Percentiles rank a stretch among this genome's conserved stretches.
Conservation (phyloP, 2,888 invertebrate genomes). For the Erebia ligea region DNA sequence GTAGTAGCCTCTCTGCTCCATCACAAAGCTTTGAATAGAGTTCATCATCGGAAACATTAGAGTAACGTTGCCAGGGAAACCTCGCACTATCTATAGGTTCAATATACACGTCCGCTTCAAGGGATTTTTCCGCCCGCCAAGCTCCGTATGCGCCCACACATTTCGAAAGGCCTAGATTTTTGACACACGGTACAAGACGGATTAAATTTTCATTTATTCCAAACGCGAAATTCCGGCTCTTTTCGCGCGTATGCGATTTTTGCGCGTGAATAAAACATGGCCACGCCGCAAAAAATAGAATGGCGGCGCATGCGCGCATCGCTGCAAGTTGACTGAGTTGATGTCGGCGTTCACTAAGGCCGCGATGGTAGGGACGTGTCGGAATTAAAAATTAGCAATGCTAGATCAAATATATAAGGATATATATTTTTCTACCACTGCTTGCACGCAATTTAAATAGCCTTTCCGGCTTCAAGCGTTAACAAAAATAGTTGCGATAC, state of each 20-base stretch:
- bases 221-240: constrained; percentile 29
- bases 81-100: constrained; percentile 58
- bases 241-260: constrained; percentile 35
- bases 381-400: constrained; percentile 5
- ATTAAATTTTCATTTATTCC: constrained; percentile 37
- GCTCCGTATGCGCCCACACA: constrained; percentile 82
- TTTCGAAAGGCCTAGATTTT: constrained; percentile 71
- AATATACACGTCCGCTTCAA: constrained; percentile 40
- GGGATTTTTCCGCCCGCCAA: constrained; percentile 76
- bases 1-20: constrained; percentile 77
- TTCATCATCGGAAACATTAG: constrained; percentile 71
- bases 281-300: constrained; percentile 61
- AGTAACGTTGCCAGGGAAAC: constrained; percentile 73
- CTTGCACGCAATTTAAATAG: background rate
- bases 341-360: constrained; percentile 47
- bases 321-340: constrained; percentile 68
- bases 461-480: constrained; percentile 2
- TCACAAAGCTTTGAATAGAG: constrained; percentile 76
- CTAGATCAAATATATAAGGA: constrained; percentile 7
- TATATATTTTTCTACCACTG: constrained; percentile 2
- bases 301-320: constrained; percentile 74
- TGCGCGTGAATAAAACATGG: constrained; percentile 49
- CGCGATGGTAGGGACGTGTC: constrained; percentile 50
- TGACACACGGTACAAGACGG: constrained; percentile 54
- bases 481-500: too few species aligned